Evolutionary conservation across 2,113 vertebrate genomes (phyloP).

Genomic region (Scolopax mira): DNA sequence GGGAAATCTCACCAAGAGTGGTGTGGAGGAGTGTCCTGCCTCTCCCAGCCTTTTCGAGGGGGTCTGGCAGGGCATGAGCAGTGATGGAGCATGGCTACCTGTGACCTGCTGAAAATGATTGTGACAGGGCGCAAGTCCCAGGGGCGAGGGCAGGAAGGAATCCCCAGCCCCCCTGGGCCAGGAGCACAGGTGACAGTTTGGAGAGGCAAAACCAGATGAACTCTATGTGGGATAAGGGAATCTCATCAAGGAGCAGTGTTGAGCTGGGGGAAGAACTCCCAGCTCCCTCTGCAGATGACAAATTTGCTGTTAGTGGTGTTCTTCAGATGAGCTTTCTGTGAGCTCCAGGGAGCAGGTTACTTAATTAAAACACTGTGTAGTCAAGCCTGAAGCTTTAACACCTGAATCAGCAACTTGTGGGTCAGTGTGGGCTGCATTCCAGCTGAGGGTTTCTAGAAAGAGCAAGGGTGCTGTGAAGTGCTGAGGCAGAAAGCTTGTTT

Average conservation of each 20-base stretch:
- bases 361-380: neutral
- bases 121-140: accelerated
- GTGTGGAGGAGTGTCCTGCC: neutral
- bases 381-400: neutral
- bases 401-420: neutral
- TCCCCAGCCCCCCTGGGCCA: neutral
- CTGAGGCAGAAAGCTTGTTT: neutral
- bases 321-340: neutral
- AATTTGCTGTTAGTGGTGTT: neutral
- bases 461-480: neutral
- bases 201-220: neutral
- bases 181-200: accelerated
- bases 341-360: neutral
- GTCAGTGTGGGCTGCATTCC: neutral
- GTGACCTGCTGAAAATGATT: neutral
- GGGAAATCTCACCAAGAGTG: neutral
- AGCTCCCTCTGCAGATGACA: neutral
- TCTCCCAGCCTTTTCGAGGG: neutral
- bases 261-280: neutral
- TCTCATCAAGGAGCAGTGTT: neutral
- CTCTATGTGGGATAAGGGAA: neutral
- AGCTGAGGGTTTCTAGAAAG: neutral
- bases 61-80: neutral
- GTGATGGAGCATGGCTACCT: neutral
- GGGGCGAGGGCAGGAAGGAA: neutral